A percentile compares a stretch with the other conserved stretches of the same genome.
Evolutionary conservation across 2,888 invertebrate species (phyloP).

Genomic region (Scaptomyza tumidula): DNA sequence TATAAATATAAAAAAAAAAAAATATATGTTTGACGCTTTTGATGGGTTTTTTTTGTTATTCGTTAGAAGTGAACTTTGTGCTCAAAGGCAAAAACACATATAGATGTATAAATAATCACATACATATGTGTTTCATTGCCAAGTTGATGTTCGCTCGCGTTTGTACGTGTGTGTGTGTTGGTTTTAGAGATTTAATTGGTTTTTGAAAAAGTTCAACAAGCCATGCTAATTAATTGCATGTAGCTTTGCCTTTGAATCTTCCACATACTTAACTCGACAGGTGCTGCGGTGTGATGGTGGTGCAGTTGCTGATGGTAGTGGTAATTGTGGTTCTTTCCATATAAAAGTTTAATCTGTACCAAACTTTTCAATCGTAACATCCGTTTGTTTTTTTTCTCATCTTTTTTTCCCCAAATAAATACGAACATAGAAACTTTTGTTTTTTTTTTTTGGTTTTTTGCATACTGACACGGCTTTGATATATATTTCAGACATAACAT

Average conservation of each 20-base stretch:
- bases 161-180: conserved; percentile 26
- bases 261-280: conserved; percentile 38
- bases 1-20: conserved; percentile 27
- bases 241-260: conserved; percentile 69
- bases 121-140: conserved; percentile 60
- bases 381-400: background rate
- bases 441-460: background rate
- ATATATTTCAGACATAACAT: conserved; percentile 11
- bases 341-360: conserved; percentile 19
- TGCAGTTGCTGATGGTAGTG: background rate
- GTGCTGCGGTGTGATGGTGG: conserved; percentile 13
- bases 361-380: conserved; percentile 47
- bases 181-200: conserved; percentile 71
- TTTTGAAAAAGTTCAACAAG: conserved; percentile 80
- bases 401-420: conserved; percentile 4
- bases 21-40: conserved; percentile 26
- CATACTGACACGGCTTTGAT: background rate
- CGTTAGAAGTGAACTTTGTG: conserved; percentile 59
- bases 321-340: background rate
- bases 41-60: conserved; percentile 32
- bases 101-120: conserved; percentile 7
- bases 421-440: conserved; percentile 6
- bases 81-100: conserved; percentile 61
- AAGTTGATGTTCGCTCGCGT: conserved; percentile 38
- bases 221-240: conserved; percentile 76